A percentile compares a stretch with the other conserved stretches of the same genome.
Conservation (phyloP, 2,113 vertebrate species). For the Pteruthius melanotis region DNA sequence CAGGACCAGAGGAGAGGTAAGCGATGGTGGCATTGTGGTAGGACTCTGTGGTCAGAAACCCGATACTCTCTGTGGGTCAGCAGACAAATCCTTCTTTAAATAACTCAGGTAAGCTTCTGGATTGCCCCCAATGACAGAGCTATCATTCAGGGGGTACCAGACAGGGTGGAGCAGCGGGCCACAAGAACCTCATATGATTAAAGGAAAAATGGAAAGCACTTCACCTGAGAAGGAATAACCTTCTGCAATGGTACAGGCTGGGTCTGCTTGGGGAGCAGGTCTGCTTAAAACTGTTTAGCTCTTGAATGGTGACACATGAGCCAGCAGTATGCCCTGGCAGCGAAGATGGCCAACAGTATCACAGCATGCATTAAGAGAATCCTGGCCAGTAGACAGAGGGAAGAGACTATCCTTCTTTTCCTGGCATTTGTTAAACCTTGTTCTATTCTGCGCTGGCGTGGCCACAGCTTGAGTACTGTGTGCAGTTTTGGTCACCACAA, state of each 20-base stretch:
- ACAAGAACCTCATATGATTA: background rate
- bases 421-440: background rate
- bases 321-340: background rate
- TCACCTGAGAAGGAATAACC: background rate
- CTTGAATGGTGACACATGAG: background rate
- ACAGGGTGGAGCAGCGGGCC: background rate
- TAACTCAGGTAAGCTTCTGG: background rate
- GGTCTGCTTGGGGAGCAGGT: background rate
- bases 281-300: background rate
- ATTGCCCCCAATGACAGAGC: background rate
- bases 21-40: background rate
- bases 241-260: background rate
- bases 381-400: background rate
- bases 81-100: background rate
- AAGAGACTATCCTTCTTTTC: background rate
- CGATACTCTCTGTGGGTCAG: accelerated
- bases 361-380: background rate
- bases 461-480: background rate
- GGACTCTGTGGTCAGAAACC: background rate
- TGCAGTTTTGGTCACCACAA: background rate
- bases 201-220: background rate
- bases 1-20: background rate
- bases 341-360: background rate
- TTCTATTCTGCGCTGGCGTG: background rate
- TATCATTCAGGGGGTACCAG: background rate